Evolutionary conservation across 2,888 invertebrate genomes (phyloP).

Genomic region (Rhagonycha lutea): DNA sequence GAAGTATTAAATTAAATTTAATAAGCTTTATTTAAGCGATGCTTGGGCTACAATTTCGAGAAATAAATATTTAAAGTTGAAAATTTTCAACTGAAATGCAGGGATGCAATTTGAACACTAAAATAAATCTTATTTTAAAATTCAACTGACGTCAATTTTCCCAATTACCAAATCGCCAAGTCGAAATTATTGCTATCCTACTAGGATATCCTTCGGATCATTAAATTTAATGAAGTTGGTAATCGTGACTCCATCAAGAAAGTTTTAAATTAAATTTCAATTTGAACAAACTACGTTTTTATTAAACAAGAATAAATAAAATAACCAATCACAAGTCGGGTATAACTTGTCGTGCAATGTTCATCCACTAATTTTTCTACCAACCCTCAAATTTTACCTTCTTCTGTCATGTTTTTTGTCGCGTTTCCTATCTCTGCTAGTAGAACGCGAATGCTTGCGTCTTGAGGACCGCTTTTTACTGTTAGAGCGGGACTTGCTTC

Average conservation of each 20-base stretch:
- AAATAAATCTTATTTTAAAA: background rate
- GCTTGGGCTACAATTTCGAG: background rate
- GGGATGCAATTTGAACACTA: background rate
- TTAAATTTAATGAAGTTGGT: background rate
- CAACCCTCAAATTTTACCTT: too few species aligned
- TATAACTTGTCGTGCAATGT: too few species aligned
- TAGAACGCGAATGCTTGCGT: conserved; percentile 47
- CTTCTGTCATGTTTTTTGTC: background rate
- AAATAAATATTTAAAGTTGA: background rate
- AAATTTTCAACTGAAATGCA: background rate
- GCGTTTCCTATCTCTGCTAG: conserved; percentile 47
- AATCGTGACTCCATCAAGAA: background rate
- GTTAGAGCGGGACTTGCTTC: conserved; percentile 50
- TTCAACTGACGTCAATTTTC: background rate
- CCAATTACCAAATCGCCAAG: background rate
- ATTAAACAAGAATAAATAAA: background rate
- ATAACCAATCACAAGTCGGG: too few species aligned
- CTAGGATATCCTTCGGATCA: background rate
- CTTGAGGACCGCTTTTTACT: conserved; percentile 52
- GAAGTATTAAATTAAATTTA: background rate
- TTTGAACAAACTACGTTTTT: background rate
- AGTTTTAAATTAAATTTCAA: background rate
- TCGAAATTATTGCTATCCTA: background rate
- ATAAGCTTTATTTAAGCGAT: background rate
- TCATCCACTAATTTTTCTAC: too few species aligned